A percentile compares a stretch with the other conserved stretches of the same genome.
These are phyloP conservation scores for Trissolcus brochymenae DNA, from an alignment of 2,888 invertebrate species.

Conservation along the genomic window DNA sequence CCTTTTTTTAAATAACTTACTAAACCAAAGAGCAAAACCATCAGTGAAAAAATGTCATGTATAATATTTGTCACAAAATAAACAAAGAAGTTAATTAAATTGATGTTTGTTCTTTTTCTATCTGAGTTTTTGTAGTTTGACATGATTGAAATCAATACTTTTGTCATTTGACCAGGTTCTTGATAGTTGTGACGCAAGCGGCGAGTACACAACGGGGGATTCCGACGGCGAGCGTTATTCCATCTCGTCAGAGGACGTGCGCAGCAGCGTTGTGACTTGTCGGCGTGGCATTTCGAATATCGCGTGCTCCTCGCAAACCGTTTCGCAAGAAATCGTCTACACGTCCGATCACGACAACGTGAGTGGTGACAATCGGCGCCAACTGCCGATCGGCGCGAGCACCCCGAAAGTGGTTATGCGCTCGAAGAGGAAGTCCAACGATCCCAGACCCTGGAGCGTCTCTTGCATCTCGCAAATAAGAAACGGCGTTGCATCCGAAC, in stretches of 20 bases:
- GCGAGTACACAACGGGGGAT: conserved; percentile 89
- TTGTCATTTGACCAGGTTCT: conserved; percentile 70
- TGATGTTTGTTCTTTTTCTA: no score
- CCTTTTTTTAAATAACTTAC: not conserved
- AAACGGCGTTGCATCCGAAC: conserved; percentile 64
- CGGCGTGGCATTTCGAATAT: conserved; percentile 75
- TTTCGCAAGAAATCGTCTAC: conserved; percentile 74
- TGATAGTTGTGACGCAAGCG: conserved; percentile 92
- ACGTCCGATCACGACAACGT: conserved; percentile 64
- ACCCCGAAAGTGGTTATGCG: conserved; percentile 81
- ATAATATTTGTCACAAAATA: no score
- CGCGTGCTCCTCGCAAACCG: conserved; percentile 67
- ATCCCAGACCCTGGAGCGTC: conserved; percentile 89
- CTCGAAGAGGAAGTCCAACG: conserved; percentile 79
- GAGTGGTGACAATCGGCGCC: conserved; percentile 55
- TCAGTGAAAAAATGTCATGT: not conserved
- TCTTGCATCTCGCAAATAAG: conserved; percentile 87
- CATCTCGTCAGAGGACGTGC: conserved; percentile 86
- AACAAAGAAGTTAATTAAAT: no score
- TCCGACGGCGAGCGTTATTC: conserved; percentile 83
- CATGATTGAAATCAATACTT: not conserved
- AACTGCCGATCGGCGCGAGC: conserved; percentile 62
- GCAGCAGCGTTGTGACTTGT: conserved; percentile 84
- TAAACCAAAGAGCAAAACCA: conserved; percentile 1
- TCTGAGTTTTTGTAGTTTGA: no score